These are phyloP conservation scores for Gibbula magus DNA, from an alignment of 2,888 invertebrate species.

Conservation along the genomic window DNA sequence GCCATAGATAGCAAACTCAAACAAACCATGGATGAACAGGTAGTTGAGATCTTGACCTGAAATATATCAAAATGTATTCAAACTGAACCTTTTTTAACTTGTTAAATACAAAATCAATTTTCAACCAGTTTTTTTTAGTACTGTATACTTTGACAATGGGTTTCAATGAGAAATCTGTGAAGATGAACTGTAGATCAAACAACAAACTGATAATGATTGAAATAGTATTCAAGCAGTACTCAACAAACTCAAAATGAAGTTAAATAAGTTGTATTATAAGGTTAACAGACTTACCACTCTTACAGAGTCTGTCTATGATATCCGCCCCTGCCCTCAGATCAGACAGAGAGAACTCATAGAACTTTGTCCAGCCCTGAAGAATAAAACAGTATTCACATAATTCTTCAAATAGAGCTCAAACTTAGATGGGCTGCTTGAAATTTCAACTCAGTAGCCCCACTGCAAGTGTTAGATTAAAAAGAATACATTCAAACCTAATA, in stretches of 20 bases:
- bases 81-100: constrained; percentile 57
- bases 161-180: background rate
- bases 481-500: background rate
- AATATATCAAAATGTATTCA: constrained; percentile 28
- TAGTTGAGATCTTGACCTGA: constrained; percentile 78
- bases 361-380: constrained; percentile 87
- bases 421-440: too few species aligned
- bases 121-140: background rate
- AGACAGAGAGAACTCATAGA: constrained; percentile 90
- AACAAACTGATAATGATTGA: background rate
- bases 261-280: too few species aligned
- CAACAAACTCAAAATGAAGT: background rate
- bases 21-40: constrained; percentile 86
- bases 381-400: background rate
- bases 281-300: constrained; percentile 52
- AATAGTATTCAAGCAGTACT: too few species aligned
- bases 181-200: background rate
- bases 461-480: too few species aligned
- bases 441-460: too few species aligned
- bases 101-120: background rate
- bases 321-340: constrained; percentile 86
- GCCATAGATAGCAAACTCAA: constrained; percentile 88
- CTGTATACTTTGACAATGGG: too few species aligned
- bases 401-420: background rate
- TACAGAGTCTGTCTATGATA: constrained; percentile 78